Evolutionary conservation across 2,113 vertebrate species (phyloP).

Genomic region (Nerophis ophidion): DNA sequence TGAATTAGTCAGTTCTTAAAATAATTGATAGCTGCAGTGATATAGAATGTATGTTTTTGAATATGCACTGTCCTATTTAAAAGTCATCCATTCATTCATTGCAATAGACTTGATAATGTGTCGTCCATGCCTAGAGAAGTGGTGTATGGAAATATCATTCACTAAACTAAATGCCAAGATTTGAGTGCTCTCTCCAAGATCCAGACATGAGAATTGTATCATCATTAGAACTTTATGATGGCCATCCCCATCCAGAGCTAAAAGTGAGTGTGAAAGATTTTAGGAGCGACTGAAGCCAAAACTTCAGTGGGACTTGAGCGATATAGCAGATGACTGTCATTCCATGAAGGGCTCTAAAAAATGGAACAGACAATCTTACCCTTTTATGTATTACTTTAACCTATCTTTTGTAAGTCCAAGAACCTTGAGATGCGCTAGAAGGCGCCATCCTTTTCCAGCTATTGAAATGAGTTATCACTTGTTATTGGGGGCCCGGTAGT

Average conservation of each 20-base stretch:
- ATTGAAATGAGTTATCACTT: background rate
- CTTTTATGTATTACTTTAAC: background rate
- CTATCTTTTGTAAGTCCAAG: background rate
- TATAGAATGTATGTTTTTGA: too few relatives aligned
- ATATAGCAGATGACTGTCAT: conserved; percentile 1
- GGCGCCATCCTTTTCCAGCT: background rate
- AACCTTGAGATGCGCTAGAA: background rate
- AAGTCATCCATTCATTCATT: too few relatives aligned
- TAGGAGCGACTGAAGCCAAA: background rate
- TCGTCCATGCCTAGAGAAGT: background rate
- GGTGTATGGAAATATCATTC: background rate
- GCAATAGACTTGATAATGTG: too few relatives aligned
- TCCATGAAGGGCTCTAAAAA: conserved; percentile 1
- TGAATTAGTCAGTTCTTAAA: too few relatives aligned
- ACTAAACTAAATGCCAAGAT: background rate
- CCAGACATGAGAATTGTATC: conserved; percentile 7
- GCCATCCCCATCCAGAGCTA: background rate
- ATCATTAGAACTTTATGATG: conserved; percentile 5
- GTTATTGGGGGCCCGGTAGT: background rate
- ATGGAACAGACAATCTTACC: background rate
- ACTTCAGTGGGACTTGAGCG: background rate
- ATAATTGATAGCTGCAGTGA: too few relatives aligned
- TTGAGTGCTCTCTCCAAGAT: background rate
- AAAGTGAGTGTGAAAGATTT: background rate
- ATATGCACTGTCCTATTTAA: too few relatives aligned